Base-by-base conservation (phyloP, 2,113 vertebrate species). In the Rhombomys opimus region DNA sequence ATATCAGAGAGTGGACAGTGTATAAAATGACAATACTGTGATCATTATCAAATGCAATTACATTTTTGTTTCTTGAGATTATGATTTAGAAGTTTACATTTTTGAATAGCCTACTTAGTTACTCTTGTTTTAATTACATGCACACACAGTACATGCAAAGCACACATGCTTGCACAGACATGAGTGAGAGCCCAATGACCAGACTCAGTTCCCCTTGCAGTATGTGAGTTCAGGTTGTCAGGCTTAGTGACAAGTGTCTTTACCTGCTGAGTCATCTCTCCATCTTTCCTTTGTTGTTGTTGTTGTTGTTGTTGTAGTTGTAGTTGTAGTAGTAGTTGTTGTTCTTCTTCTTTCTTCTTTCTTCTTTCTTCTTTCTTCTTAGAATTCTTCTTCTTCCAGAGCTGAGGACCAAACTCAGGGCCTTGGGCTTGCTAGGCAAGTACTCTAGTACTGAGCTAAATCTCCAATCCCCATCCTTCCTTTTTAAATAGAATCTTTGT, bases 21-120 rank as follows among this genome's bases (percentile, higher is more conserved):
- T 86, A 38, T 90, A 70, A 94, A 94, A 76, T 87, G 25, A 15
- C 30, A 80, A 88, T 78, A 7, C 20, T 96, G 2, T 90, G 77
- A 70, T 93, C 61, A 89, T 93, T 90, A 50, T 86, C 18, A 70
- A 57, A 77, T 86, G 4, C 68, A 88, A 52, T 81, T 95, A 59
- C 15, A 76, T 61, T 89, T 96, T 95, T 84, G n/a, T 17, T 91
- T 85, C 50, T 90, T 46, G 75, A 30, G 7, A 84, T 20, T 95
- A 73, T 63, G 9, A 93, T 84, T 96, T 90, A 87, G 90, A 77
- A 46, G 86, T 94, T 86, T 92, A 92, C 89, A 73, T 63, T 90
- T 76, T 88, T 92, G 52, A 91, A 0, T 65, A 95, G 27, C 38
- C 63, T 85, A 27, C 68, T 93, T 89, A 87, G 90, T 93, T 96